phyloP scores from a whole-genome alignment of 2,797 vertebrate species.

The Pogonophryne albipinna region DNA sequence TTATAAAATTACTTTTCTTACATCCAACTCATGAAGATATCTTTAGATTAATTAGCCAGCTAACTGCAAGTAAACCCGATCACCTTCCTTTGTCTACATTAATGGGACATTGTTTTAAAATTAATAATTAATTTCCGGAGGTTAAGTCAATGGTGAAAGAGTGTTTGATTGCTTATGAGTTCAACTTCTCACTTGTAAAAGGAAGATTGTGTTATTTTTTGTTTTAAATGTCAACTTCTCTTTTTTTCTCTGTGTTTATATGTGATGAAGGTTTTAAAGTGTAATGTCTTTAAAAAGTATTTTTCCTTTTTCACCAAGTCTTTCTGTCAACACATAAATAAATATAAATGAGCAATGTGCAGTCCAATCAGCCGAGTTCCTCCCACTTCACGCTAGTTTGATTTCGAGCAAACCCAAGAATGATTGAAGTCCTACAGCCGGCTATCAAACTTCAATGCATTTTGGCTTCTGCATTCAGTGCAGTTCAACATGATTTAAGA shows the following conservation, averaged over 20 bases:
- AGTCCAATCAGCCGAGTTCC: conserved; percentile 36
- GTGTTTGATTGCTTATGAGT: background rate
- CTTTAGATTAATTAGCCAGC: no score
- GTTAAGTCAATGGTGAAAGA: background rate
- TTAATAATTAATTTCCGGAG: background rate
- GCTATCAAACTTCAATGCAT: background rate
- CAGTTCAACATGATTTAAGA: conserved; percentile 7
- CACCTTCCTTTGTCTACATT: background rate
- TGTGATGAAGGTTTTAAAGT: background rate
- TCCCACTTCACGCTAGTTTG: conserved; percentile 15
- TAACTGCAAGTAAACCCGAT: no score
- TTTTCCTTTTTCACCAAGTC: conserved; percentile 7
- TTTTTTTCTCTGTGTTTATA: background rate
- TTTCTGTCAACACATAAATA: conserved; percentile 32
- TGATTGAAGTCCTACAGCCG: conserved; percentile 20
- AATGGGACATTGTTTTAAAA: background rate
- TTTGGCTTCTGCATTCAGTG: conserved; percentile 5
- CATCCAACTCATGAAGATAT: no score
- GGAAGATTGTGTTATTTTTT: background rate
- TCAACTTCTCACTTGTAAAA: background rate
- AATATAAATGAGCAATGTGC: conserved; percentile 19
- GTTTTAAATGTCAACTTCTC: background rate
- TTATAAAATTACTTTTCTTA: no score
- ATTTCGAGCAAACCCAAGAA: background rate
- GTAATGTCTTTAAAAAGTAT: background rate